Base-by-base conservation (phyloP, 2,113 vertebrate genomes). In the Mormyrus iriodes region DNA sequence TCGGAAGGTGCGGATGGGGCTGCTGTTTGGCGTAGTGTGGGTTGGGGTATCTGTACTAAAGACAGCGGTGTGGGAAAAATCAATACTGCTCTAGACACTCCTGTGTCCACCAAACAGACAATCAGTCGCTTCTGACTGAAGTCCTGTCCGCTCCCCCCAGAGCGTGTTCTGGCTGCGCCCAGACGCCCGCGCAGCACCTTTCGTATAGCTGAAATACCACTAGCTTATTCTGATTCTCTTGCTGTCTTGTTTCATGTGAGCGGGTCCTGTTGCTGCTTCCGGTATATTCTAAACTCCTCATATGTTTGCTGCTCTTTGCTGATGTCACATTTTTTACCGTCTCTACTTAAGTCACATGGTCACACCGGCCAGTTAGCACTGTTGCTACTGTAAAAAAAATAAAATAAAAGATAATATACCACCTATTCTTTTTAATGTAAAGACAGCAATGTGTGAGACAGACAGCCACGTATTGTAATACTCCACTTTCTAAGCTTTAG, bases 11-110 rank as follows among this genome's bases (percentile, higher is more conserved):
- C 39, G 51, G 51, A 79, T 46, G 58, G 90, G 89, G 85, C 90
- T 90, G 86, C n/a, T 13, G n/a, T 0, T 31, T 86, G 90, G 91
- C 21, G 0, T 35, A 53, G 93, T 48, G 79, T 84, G 79, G 79
- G 79, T 5, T 84, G 90, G 90, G 92, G 93, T 90, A 89, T 93
- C 92, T 93, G 92, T 90, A 76, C n/a, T 61, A 86, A 93, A 93
- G 89, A 93, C 92, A 95, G 91, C 92, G 94, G 90, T 95, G 95
- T 96, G 95, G 95, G 94, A 95, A 96, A 96, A 96, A 96, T 96
- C 95, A 96, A 96, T 95, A 96, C 89, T 91, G 91, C 90, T 90
- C 86, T 89, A 90, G 89, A 90, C 89, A 49, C 73, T 85, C 90
- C 86, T 35, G 58, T 92, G 92, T 93, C 90, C 92, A 92, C 91